phyloP scores from a whole-genome alignment of 2,113 vertebrate species.

The Pycnonotus jocosus region DNA sequence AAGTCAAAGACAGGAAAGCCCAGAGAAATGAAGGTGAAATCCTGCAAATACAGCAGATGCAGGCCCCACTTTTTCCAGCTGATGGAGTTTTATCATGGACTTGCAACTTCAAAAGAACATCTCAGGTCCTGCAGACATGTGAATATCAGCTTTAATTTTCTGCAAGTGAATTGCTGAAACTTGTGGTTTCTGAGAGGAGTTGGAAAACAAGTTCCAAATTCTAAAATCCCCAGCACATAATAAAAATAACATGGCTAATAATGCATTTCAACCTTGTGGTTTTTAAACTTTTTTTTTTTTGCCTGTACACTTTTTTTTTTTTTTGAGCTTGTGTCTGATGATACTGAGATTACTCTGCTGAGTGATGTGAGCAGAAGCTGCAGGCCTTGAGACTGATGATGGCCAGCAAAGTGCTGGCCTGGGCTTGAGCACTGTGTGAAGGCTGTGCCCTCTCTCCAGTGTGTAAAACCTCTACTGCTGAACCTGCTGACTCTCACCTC shows the following conservation, averaged over 20 bases:
- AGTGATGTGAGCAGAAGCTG: neutral
- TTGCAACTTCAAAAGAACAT: neutral
- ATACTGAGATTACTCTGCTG: neutral
- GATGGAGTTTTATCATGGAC: neutral
- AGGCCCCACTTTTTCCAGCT: neutral
- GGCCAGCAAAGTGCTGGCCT: neutral
- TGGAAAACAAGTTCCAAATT: neutral
- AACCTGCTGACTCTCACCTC: neutral
- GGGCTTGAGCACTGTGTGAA: neutral
- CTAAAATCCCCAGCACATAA: neutral
- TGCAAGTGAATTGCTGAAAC: neutral
- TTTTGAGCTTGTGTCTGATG: neutral
- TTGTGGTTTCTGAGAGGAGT: neutral
- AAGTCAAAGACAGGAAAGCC: neutral
- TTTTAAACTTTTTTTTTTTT: neutral
- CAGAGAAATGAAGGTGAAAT: neutral
- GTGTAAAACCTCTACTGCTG: neutral
- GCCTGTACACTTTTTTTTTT: neutral
- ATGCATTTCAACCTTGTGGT: neutral
- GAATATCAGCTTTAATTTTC: neutral
- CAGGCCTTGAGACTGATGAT: neutral
- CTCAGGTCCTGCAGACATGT: neutral
- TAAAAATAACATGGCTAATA: neutral
- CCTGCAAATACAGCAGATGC: neutral
- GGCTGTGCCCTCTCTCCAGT: neutral